Evolutionary conservation across 2,797 vertebrate genomes (phyloP), one percentile per base, ranked within the genome.

Genomic region (Chaetophractus vellerosus): DNA sequence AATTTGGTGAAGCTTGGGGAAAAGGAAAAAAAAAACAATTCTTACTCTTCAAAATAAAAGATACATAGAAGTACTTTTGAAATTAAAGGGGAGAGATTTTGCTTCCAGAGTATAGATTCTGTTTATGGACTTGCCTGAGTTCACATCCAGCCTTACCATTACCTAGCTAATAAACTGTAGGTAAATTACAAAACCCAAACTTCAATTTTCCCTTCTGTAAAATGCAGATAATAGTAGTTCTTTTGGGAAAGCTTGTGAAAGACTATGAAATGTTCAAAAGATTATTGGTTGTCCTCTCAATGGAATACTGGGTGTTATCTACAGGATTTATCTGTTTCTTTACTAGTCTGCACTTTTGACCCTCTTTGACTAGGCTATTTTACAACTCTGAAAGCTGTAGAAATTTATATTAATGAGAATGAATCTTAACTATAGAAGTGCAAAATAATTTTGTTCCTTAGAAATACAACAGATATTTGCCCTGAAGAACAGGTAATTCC

Each of bases 1-100:
- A 96, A 93, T 94, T 86, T 91, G 91, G 68, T 88, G 45, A 91
- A 45, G 57, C n/a, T 75, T 95, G 63, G 93, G 89, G 63, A 64
- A 71, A 38, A 52, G 14, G 31, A 50, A 48, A 94, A 79, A 36
- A 38, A 71, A 38, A 69, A 16, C 21, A 38, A 71, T 19, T 4
- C 38, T 92, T 69, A 50, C 48, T 83, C 55, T 74, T 95, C 38
- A 93, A 86, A 92, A 82, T 94, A 87, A 90, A 92, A 79, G 75
- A 91, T 57, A 64, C 15, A 76, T 21, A 81, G 55, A 80, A 57
- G 59, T 45, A 33, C 52, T 74, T 91, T 92, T 55, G 59, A 94
- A 96, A 96, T 18, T 1, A 52, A 82, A 36, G 1, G 8, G 38
- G 23, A 74, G 87, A 66, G 59, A 71, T 75, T 94, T 93, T 79